Evolutionary conservation across 2,888 invertebrate species (phyloP).

Genomic region (Azorinus chamasolen): DNA sequence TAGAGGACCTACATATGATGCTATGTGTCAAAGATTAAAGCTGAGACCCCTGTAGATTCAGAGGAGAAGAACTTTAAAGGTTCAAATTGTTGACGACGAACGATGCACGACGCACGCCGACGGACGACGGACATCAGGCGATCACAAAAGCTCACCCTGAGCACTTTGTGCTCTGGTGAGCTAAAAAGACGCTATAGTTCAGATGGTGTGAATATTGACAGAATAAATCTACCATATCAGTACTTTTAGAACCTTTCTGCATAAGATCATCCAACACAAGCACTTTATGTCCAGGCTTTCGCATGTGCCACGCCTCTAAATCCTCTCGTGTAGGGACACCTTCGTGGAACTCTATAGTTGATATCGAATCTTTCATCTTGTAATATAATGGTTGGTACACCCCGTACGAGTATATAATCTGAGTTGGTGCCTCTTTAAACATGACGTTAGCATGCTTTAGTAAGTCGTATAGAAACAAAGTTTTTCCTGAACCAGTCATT

Average conservation of each 20-base stretch:
- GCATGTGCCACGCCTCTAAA: slow-evolving; percentile 26
- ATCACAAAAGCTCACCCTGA: no score
- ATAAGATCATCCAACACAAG: slow-evolving; percentile 46
- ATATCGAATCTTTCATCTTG: slow-evolving; percentile 33
- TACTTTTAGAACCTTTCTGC: slow-evolving; percentile 9
- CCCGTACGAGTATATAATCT: slow-evolving; percentile 36
- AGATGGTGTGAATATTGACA: slow-evolving; percentile 53
- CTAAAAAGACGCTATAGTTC: no score
- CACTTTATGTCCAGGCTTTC: slow-evolving; percentile 9
- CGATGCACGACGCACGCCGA: no score
- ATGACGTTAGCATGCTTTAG: slow-evolving; percentile 25
- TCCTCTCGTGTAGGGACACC: slow-evolving; percentile 35
- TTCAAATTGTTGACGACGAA: no score
- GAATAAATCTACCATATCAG: slow-evolving; percentile 34
- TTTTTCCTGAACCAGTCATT: slow-evolving; percentile 35
- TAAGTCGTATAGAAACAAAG: slow-evolving; percentile 19
- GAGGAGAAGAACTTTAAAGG: no score
- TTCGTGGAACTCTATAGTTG: slow-evolving; percentile 26
- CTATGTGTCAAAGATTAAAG: no score
- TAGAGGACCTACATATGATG: no score
- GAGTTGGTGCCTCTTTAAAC: slow-evolving; percentile 26
- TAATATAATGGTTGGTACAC: slow-evolving; percentile 47
- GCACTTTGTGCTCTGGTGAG: no score
- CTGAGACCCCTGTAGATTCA: no score
- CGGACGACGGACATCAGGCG: no score